Percentiles rank a stretch among this genome's conserved stretches.
These are phyloP conservation scores for Meiosimyza platycephala DNA, from an alignment of 2,888 invertebrate genomes.

Conservation along the genomic window DNA sequence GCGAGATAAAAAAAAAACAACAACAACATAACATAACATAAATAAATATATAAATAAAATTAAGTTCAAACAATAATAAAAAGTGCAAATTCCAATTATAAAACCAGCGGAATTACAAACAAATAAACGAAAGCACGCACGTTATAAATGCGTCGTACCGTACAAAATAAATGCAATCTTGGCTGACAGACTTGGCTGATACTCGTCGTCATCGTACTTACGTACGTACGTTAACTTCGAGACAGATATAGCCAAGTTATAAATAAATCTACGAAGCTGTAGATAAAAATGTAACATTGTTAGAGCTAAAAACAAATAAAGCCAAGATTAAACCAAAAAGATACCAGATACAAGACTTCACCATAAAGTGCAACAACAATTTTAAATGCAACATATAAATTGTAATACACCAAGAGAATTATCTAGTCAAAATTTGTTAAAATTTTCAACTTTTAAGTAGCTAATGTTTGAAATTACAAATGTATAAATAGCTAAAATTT, in stretches of 20 bases:
- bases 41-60: too few species aligned
- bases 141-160: slow-evolving; percentile 14
- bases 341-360: slow-evolving; percentile 23
- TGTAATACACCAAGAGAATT: too few species aligned
- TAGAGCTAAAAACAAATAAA: slow-evolving; percentile 36
- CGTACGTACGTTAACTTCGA: not conserved
- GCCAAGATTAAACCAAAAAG: slow-evolving; percentile 31
- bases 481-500: too few species aligned
- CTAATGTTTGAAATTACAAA: too few species aligned
- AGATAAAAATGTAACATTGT: slow-evolving; percentile 36
- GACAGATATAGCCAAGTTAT: slow-evolving; percentile 23
- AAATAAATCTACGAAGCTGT: slow-evolving; percentile 30
- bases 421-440: too few species aligned
- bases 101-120: slow-evolving; percentile 17
- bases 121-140: slow-evolving; percentile 1
- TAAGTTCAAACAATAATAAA: too few species aligned
- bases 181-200: not conserved
- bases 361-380: slow-evolving; percentile 9
- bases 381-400: too few species aligned
- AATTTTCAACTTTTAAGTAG: too few species aligned
- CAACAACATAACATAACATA: too few species aligned
- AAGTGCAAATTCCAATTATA: slow-evolving; percentile 20
- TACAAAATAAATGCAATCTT: not conserved
- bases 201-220: not conserved
- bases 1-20: not conserved